These are phyloP conservation scores for Galaxias olidus DNA, from an alignment of 2,797 vertebrate species.

Conservation along the genomic window DNA sequence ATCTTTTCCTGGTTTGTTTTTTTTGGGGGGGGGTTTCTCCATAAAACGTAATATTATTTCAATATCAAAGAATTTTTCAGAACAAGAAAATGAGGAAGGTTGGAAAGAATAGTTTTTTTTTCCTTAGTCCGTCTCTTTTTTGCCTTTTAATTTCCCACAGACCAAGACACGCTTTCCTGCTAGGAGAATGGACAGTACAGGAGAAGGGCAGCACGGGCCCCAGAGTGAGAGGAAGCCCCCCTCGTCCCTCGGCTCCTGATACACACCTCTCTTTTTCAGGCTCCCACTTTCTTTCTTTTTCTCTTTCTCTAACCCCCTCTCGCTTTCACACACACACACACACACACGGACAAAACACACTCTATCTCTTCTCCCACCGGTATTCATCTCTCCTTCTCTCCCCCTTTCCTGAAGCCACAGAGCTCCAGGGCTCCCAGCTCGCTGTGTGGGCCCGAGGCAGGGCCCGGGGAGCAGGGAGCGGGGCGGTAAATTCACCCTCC, in stretches of 20 bases:
- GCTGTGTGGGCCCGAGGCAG: slow-evolving; percentile 57
- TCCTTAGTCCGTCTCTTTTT: slow-evolving; percentile 14
- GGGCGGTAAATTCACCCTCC: slow-evolving; percentile 57
- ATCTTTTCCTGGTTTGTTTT: slow-evolving; percentile 55
- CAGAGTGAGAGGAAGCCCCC: slow-evolving; percentile 56
- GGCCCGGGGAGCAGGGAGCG: slow-evolving; percentile 37
- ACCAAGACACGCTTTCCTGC: slow-evolving; percentile 71
- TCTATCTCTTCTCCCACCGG: background rate
- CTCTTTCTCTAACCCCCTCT: background rate
- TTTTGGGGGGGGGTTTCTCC: too few species aligned
- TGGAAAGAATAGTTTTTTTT: slow-evolving; percentile 66
- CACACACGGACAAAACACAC: background rate
- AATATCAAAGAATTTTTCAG: slow-evolving; percentile 77
- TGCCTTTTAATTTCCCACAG: slow-evolving; percentile 75
- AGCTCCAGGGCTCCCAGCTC: slow-evolving; percentile 35
- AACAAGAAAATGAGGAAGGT: slow-evolving; percentile 71
- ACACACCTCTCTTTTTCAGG: slow-evolving; percentile 10
- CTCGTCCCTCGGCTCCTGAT: background rate
- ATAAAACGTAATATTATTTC: too few species aligned
- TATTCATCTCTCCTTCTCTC: slow-evolving; percentile 9
- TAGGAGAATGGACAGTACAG: background rate
- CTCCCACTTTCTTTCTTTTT: background rate
- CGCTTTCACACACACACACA: background rate
- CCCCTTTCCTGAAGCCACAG: slow-evolving; percentile 30
- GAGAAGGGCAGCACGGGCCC: slow-evolving; percentile 40